Percentiles rank a stretch among this genome's conserved stretches.
These are phyloP conservation scores for Diachasma alloeum DNA, from an alignment of 1,140 invertebrate species.

Conservation along the genomic window DNA sequence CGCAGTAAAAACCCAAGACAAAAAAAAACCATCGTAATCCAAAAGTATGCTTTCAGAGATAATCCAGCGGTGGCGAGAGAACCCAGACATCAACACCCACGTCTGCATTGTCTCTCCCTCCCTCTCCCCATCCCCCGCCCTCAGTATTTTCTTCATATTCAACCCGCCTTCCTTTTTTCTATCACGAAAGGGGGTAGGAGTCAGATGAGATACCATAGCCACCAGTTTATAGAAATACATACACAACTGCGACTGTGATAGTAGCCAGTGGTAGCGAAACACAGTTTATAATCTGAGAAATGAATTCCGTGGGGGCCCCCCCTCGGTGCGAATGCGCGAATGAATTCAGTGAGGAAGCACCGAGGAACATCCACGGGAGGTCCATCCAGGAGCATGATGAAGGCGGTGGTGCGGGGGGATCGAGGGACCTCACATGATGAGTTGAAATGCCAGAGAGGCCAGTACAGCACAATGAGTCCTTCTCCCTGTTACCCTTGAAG, in stretches of 20 bases:
- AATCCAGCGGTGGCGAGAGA: background rate
- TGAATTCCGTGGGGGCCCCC: slow-evolving; percentile 41
- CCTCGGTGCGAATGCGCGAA: slow-evolving; percentile 34
- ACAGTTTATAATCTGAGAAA: slow-evolving; percentile 48
- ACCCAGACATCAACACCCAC: slow-evolving; percentile 7
- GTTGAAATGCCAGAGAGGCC: background rate
- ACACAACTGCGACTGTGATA: background rate
- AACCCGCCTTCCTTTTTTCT: background rate
- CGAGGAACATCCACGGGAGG: slow-evolving; percentile 36
- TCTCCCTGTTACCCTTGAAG: background rate
- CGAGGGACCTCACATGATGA: slow-evolving; percentile 48
- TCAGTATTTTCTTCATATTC: background rate
- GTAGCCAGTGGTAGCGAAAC: slow-evolving; percentile 17
- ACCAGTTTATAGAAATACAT: background rate
- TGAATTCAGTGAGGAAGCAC: slow-evolving; percentile 40
- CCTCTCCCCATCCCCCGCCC: background rate
- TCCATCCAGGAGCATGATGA: slow-evolving; percentile 18
- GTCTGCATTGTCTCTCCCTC: background rate
- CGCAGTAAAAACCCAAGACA: background rate
- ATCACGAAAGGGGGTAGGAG: background rate
- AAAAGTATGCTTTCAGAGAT: slow-evolving; percentile 2
- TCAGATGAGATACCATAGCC: background rate
- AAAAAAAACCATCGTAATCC: background rate
- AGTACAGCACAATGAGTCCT: slow-evolving; percentile 43
- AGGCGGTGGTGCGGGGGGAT: slow-evolving; percentile 27